These are phyloP conservation scores for Drosophila mettleri DNA, from an alignment of 2,888 invertebrate species.

Conservation along the genomic window DNA sequence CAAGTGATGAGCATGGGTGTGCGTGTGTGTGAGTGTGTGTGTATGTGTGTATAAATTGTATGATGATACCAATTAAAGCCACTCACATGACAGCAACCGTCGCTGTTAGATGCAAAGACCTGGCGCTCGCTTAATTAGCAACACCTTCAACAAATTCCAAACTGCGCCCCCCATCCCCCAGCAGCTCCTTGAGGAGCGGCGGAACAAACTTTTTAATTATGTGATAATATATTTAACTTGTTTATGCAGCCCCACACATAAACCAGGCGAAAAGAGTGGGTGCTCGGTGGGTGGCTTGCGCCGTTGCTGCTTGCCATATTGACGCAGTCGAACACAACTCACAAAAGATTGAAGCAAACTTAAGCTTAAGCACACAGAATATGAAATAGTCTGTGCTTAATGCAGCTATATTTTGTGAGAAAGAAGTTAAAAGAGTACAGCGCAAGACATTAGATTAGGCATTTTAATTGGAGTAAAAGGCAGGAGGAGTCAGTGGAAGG, in stretches of 20 bases:
- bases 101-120: slow-evolving; percentile 45
- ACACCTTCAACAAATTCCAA: slow-evolving; percentile 17
- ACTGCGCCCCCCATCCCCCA: neutral
- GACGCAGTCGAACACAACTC: slow-evolving; percentile 29
- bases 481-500: too few relatives aligned
- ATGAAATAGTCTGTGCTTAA: slow-evolving; percentile 1
- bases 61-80: slow-evolving; percentile 70
- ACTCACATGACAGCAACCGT: slow-evolving; percentile 26
- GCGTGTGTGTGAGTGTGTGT: slow-evolving; percentile 18
- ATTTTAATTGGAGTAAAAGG: too few relatives aligned
- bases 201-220: slow-evolving; percentile 71
- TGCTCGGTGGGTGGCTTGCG: too few relatives aligned
- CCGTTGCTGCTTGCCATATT: slow-evolving; percentile 4
- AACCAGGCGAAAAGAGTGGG: too few relatives aligned
- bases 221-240: slow-evolving; percentile 60
- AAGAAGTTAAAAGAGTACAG: too few relatives aligned
- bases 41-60: slow-evolving; percentile 53
- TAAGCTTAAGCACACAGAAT: neutral
- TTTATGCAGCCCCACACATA: slow-evolving; percentile 32
- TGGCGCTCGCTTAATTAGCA: slow-evolving; percentile 59
- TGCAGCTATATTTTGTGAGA: too few relatives aligned
- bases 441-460: too few relatives aligned
- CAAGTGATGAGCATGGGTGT: slow-evolving; percentile 45
- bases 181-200: neutral
- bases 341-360: neutral